Conservation (phyloP, 1,140 invertebrate species). For the Tribolium castaneum region DNA sequence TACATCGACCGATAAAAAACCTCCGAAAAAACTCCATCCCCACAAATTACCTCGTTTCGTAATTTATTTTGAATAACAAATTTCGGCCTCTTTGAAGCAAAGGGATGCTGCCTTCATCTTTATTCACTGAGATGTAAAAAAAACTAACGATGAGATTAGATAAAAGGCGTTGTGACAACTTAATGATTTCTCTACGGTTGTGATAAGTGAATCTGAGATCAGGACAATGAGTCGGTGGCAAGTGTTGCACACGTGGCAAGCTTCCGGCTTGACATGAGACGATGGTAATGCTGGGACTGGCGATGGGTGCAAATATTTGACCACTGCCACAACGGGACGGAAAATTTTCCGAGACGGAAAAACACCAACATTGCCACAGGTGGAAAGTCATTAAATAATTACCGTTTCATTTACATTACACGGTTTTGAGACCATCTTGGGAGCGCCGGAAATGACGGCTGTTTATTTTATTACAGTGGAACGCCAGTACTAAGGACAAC, state of each 20-base stretch:
- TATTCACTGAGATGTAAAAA: background rate
- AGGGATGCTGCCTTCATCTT: background rate
- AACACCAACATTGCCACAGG: background rate
- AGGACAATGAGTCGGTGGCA: background rate
- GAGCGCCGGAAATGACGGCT: background rate
- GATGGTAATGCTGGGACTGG: too few species aligned
- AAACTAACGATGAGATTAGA: background rate
- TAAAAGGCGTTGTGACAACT: background rate
- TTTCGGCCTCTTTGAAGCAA: background rate
- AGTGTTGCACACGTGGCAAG: slow-evolving; percentile 2
- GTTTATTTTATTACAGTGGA: background rate
- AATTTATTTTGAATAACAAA: slow-evolving; percentile 7
- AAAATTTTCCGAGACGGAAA: background rate
- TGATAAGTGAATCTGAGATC: background rate
- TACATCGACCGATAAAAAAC: background rate
- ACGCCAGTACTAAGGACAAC: background rate
- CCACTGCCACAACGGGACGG: background rate
- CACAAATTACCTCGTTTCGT: background rate
- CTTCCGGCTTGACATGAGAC: background rate
- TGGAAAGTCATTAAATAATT: background rate
- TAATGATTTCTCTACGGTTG: background rate
- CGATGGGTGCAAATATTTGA: background rate
- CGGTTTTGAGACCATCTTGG: background rate
- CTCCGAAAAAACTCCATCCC: background rate
- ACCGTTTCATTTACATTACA: background rate